These are phyloP conservation scores for Mesoligia furuncula DNA, from an alignment of 2,888 invertebrate genomes.

Conservation along the genomic window DNA sequence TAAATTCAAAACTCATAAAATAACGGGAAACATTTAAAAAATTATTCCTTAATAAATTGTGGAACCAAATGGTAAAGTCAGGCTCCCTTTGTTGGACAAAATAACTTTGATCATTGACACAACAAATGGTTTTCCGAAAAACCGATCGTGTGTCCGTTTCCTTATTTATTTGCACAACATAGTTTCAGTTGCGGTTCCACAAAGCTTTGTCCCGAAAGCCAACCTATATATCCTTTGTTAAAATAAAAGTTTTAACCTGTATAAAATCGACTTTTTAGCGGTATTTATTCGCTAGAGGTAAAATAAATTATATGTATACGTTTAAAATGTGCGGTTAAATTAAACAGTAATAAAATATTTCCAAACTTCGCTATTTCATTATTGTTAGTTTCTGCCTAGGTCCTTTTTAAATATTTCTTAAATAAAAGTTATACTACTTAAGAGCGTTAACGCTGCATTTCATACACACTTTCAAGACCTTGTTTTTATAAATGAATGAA, in stretches of 20 bases:
- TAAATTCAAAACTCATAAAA: background rate
- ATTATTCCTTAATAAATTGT: background rate
- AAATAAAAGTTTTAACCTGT: constrained; percentile 49
- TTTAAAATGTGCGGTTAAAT: background rate
- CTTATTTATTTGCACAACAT: constrained; percentile 73
- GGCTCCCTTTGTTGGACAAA: background rate
- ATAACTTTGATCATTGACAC: constrained; percentile 24
- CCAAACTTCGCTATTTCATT: background rate
- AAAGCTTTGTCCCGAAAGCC: constrained; percentile 60
- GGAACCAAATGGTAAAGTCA: background rate
- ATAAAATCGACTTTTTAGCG: constrained; percentile 31
- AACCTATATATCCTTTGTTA: constrained; percentile 58
- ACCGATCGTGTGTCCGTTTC: constrained; percentile 40
- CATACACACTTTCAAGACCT: too few species aligned
- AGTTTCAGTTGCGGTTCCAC: constrained; percentile 65
- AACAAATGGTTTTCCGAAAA: constrained; percentile 34
- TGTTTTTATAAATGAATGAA: too few species aligned
- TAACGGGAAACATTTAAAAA: background rate
- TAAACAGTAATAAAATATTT: background rate
- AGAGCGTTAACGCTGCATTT: too few species aligned
- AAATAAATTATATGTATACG: background rate
- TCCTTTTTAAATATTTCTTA: background rate
- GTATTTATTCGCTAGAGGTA: constrained; percentile 12
- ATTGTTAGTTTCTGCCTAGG: background rate
- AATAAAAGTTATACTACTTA: background rate